Evolutionary conservation across 1,140 invertebrate species (phyloP).

Genomic region (Lepidurus arcticus): DNA sequence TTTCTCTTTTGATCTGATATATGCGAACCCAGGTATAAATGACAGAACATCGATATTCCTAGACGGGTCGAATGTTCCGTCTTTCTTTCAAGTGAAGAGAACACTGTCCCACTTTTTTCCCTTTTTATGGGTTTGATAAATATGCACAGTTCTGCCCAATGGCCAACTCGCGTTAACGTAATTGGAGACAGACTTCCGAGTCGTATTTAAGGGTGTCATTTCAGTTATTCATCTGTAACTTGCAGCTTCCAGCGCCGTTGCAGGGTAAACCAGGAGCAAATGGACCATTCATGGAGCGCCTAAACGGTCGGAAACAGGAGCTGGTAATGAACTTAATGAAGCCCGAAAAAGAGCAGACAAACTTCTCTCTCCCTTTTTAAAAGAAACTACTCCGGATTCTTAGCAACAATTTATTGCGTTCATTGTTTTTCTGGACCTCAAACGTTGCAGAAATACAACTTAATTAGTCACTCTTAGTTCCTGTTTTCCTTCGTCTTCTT

Average conservation of each 20-base stretch:
- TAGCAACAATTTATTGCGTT: not conserved
- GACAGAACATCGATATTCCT: too few relatives aligned
- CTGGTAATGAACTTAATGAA: conserved; percentile 30
- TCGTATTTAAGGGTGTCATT: not conserved
- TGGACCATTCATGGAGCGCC: conserved; percentile 1
- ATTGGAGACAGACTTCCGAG: too few relatives aligned
- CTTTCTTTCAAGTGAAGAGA: too few relatives aligned
- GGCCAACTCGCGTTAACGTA: too few relatives aligned
- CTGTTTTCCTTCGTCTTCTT: not conserved
- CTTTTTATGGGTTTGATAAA: too few relatives aligned
- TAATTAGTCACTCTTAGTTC: not conserved
- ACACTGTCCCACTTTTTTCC: too few relatives aligned
- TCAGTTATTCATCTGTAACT: not conserved
- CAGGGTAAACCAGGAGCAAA: conserved; percentile 13
- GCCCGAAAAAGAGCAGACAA: conserved; percentile 27
- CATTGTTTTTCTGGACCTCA: not conserved
- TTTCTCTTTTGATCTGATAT: too few relatives aligned
- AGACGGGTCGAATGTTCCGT: too few relatives aligned
- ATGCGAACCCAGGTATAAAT: too few relatives aligned
- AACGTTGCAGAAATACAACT: not conserved
- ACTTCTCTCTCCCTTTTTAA: not conserved
- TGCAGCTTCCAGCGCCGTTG: not conserved
- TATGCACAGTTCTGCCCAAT: too few relatives aligned
- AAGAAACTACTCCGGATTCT: not conserved
- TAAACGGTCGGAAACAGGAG: conserved; percentile 22